Evolutionary conservation across 2,888 invertebrate species (phyloP).

Genomic region (Romanomermis culicivorax): DNA sequence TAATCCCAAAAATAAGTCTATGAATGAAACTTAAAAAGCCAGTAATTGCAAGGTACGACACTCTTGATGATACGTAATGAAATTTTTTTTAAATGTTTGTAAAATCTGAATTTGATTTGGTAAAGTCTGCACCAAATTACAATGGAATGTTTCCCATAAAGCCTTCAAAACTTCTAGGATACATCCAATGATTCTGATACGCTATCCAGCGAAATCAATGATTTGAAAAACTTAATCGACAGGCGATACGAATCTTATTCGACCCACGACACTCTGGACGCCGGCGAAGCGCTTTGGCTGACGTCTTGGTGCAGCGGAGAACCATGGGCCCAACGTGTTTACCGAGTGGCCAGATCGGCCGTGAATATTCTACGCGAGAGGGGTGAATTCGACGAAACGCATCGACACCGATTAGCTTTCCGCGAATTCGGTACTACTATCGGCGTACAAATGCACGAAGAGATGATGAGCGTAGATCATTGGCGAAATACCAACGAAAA

Average conservation of each 20-base stretch:
- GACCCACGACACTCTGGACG: conserved; percentile 9
- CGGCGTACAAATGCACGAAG: conserved; percentile 8
- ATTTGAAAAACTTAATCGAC: conserved; percentile 12
- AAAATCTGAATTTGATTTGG: no score
- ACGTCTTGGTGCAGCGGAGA: conserved; percentile 6
- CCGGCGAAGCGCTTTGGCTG: conserved; percentile 10
- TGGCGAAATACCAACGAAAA: conserved; percentile 2
- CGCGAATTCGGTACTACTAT: conserved; percentile 12
- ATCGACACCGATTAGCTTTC: conserved; percentile 5
- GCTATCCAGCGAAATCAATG: conserved; percentile 11
- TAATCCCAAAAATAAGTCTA: no score
- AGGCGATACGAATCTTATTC: background rate
- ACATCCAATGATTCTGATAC: conserved; percentile 7
- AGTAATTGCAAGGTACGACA: no score
- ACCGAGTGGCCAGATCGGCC: background rate
- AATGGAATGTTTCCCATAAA: no score
- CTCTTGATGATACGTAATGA: no score
- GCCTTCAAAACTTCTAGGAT: no score
- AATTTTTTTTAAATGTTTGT: no score
- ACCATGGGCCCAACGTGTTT: background rate
- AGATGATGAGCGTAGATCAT: background rate
- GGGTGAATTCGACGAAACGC: conserved; percentile 3
- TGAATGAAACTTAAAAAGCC: no score
- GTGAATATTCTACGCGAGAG: conserved; percentile 3
- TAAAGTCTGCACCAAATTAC: no score